Percentiles rank a stretch among this genome's conserved stretches.
Conservation (phyloP, 1,140 invertebrate genomes). For the Propsilocerus akamusi region DNA sequence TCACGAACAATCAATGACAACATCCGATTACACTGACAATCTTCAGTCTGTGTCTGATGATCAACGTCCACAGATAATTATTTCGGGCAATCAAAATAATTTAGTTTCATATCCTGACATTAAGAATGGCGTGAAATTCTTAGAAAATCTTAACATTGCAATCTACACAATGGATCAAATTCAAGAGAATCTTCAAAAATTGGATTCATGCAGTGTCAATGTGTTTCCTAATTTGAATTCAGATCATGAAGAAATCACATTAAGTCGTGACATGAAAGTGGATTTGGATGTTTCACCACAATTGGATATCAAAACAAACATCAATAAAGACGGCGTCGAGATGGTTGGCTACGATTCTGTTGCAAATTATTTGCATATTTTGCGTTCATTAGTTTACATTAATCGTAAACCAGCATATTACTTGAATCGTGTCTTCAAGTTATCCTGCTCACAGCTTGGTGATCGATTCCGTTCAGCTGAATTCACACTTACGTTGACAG, state of each 20-base stretch:
- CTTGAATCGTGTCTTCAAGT: constrained; percentile 82
- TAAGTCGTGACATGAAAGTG: constrained; percentile 19
- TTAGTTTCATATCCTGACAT: constrained; percentile 23
- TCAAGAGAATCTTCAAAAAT: constrained; percentile 24
- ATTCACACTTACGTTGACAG: constrained; percentile 57
- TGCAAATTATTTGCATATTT: constrained; percentile 56
- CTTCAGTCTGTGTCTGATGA: constrained; percentile 10
- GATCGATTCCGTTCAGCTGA: constrained; percentile 86
- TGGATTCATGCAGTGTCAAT: constrained; percentile 79
- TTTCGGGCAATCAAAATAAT: constrained; percentile 15
- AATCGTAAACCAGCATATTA: constrained; percentile 89
- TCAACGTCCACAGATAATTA: constrained; percentile 7
- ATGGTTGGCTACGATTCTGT: constrained; percentile 65
- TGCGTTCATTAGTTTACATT: constrained; percentile 79
- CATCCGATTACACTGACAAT: constrained; percentile 2
- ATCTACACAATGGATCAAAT: constrained; percentile 14
- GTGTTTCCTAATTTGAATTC: constrained; percentile 88
- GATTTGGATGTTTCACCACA: constrained; percentile 13
- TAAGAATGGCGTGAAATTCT: constrained; percentile 19
- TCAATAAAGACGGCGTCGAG: constrained; percentile 54
- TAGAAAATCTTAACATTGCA: constrained; percentile 16
- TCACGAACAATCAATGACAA: not conserved
- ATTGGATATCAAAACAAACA: constrained; percentile 22
- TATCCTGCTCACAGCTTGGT: constrained; percentile 84
- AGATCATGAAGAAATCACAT: constrained; percentile 60